phyloP scores from a whole-genome alignment of 2,113 vertebrate genomes.

The Megaleporinus macrocephalus region DNA sequence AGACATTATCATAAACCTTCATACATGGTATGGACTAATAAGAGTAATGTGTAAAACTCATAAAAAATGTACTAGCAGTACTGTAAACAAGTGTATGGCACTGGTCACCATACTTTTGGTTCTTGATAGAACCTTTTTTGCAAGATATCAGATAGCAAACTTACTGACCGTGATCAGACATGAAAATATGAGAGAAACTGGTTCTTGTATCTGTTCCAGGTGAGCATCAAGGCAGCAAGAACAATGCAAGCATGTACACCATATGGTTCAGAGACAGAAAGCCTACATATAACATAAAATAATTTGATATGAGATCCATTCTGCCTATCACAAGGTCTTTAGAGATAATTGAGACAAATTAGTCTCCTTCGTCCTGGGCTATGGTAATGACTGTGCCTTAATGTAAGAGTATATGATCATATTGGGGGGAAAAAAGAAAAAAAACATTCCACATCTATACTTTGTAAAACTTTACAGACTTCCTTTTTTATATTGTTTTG shows the following conservation, averaged over 20 bases:
- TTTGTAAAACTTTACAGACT: slow-evolving; percentile 78
- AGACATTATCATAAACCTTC: slow-evolving; percentile 74
- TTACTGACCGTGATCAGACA: too few species aligned
- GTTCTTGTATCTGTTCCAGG: background rate
- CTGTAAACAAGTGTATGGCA: background rate
- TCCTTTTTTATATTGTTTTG: slow-evolving; percentile 80
- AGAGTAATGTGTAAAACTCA: too few species aligned
- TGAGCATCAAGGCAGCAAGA: background rate
- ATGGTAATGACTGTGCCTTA: slow-evolving; percentile 83
- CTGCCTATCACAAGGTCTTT: background rate
- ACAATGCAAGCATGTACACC: background rate
- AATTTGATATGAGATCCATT: slow-evolving; percentile 7
- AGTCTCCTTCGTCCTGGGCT: slow-evolving; percentile 14
- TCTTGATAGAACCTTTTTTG: background rate
- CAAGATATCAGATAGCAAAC: background rate
- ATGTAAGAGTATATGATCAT: slow-evolving; percentile 43
- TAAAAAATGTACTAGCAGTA: background rate
- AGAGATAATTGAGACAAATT: background rate
- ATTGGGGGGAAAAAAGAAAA: slow-evolving; percentile 35
- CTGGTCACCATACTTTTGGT: background rate
- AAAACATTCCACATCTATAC: slow-evolving; percentile 72
- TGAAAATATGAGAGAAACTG: background rate
- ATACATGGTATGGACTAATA: slow-evolving; percentile 36
- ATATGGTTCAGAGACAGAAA: background rate
- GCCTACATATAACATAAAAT: background rate